Base-by-base conservation (phyloP, 1,140 invertebrate species). In the Brachionus rubens region DNA sequence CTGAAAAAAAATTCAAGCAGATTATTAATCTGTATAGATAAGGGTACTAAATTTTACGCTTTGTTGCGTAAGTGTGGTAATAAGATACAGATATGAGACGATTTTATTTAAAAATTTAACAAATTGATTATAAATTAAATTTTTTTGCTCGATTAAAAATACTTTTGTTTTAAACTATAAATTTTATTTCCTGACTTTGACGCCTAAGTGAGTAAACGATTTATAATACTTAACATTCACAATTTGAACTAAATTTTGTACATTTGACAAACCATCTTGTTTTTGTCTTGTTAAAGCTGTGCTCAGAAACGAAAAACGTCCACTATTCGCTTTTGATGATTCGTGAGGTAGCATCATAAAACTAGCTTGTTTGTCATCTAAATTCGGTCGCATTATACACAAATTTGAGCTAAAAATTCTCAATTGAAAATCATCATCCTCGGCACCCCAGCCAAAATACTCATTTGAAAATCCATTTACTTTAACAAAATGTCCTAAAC, bases 341-440 rank as follows among this genome's bases (percentile, higher is more conserved):
- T 33, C 50, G 41, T 72, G 68, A 50, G 46, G 68, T 19, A 72
- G 16, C 68, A 72, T 72, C 28, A 28, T 33, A 50, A 72, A 72
- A 14, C n/a, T 26, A 12, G 68, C 43, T n/a, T 72, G 21, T 72
- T 72, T 46, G 41, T 7, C n/a, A 14, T 7, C 19, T 43, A 65
- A 26, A 7, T 16, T n/a, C 10, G 72, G 72, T 28, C 72, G 21
- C 19, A 75, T 21, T 10, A 75, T 48, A 41, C 72, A 75, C 9
- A 75, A 10, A 9, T 48, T 28, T 19, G 10, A 9, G 16, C 40
- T 54, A 10, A 75, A 54, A 33, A 80, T 76, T 10, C 81, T 80
- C 76, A 72, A 5, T 47, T 50, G 16, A 46, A 62, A 62, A 40
- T 96, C 92, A 85, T 94, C 92, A 84, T 94, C 92, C 85, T 94